phyloP scores from a whole-genome alignment of 35 echinoderm and acorn worm species.

The Chiridota heheva region DNA sequence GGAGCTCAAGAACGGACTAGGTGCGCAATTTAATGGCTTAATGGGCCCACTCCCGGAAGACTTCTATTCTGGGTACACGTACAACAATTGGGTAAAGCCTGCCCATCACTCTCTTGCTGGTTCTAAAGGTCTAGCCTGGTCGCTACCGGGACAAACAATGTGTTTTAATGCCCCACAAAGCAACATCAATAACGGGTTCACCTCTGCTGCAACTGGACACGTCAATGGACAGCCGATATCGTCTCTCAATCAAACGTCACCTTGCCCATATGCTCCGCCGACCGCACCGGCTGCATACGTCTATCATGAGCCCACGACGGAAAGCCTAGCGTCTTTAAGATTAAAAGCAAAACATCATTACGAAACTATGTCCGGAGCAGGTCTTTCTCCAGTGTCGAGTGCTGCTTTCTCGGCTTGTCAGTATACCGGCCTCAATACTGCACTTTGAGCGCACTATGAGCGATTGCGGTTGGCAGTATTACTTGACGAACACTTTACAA shows the following conservation, averaged over 20 bases:
- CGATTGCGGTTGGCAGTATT: no score
- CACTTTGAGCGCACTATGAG: no score
- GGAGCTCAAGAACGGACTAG: conserved; percentile 88
- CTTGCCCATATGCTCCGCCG: conserved; percentile 32
- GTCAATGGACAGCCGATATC: conserved; percentile 29
- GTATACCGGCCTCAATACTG: conserved; percentile 45
- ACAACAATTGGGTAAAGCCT: conserved; percentile 90
- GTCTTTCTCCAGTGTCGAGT: conserved; percentile 42
- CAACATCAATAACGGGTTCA: conserved; percentile 69
- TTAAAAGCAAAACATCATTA: conserved; percentile 66
- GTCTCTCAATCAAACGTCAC: conserved; percentile 16
- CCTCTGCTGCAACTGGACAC: conserved; percentile 33
- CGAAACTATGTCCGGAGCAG: conserved; percentile 42
- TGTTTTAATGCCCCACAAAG: conserved; percentile 82
- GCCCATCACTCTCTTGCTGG: conserved; percentile 54
- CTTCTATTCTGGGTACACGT: conserved; percentile 85
- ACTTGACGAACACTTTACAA: no score
- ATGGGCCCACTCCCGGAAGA: conserved; percentile 81
- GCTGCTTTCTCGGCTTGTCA: conserved; percentile 62
- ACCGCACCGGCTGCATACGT: conserved; percentile 50
- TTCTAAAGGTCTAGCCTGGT: conserved; percentile 95
- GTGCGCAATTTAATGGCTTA: conserved; percentile 80
- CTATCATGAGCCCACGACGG: conserved; percentile 54
- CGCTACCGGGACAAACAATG: conserved; percentile 84
- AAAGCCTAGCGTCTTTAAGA: conserved; percentile 58